Base-by-base conservation (phyloP, 2,888 invertebrate species). In the Eupithecia dodoneata region DNA sequence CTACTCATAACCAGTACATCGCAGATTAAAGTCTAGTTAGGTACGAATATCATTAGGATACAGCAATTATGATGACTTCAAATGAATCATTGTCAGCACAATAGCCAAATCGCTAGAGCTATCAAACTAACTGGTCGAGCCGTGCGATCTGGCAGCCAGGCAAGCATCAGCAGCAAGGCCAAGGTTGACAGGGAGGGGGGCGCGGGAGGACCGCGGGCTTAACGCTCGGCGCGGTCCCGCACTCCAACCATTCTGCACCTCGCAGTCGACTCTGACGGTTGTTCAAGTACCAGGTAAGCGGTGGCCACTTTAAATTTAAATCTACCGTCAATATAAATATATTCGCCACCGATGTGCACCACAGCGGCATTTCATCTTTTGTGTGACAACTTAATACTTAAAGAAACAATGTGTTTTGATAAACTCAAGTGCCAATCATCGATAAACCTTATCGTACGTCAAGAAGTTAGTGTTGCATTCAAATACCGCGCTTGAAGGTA, bases 181-280 rank as follows among this genome's bases (percentile, higher is more conserved):
- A 94, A 94, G 94, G 94, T 92, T 94, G 91, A 83, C 87, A 89
- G 92, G 91, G 91, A 90, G 92, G 91, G 93, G 93, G 93, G 92
- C 87, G 93, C 91, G 93, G 94, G 93, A 91, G 84, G 89, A 80
- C 85, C 88, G 88, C 91, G 90, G 91, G 93, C 94, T 92, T 93
- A 93, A 93, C 93, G 94, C 88, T 91, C 91, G 87, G 93, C 93
- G 93, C 94, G 90, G 91, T 92, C 92, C 93, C 92, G 89, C 91
- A 88, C 89, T 76, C 76, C 87, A 90, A 91, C 91, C 95, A 95
- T 95, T 95, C 95, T 94, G 92, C 95, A 94, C 94, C 94, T 94
- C 93, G 95, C 94, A 95, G 95, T 94, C 93, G 94, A 93, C 93
- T 94, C 91, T 93, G 90, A 94, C 94, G 94, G 95, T 95, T 94